Evolutionary conservation across 2,797 vertebrate species (phyloP).

Genomic region (Adelosebastes latens): DNA sequence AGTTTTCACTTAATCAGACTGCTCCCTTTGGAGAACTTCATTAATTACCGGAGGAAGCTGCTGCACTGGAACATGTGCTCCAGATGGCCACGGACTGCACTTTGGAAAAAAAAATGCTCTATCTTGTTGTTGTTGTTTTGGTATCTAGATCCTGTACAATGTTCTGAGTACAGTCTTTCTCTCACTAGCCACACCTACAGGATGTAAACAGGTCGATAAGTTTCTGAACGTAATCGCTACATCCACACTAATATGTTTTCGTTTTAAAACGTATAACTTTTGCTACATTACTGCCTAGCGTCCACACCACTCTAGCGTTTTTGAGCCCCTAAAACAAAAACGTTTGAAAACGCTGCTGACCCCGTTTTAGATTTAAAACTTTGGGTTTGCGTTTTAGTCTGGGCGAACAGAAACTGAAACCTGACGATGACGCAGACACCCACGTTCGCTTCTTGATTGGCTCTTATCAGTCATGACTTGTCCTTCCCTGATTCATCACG

Average conservation of each 20-base stretch:
- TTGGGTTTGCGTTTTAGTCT: too few species aligned
- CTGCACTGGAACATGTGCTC: slow-evolving; percentile 54
- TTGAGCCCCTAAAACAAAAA: not conserved
- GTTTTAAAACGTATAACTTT: not conserved
- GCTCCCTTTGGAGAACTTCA: slow-evolving; percentile 70
- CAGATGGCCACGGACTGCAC: slow-evolving; percentile 58
- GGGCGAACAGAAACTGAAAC: too few species aligned
- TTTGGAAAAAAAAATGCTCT: slow-evolving; percentile 5
- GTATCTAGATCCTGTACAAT: slow-evolving; percentile 7
- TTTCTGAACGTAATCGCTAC: not conserved
- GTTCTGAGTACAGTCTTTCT: not conserved
- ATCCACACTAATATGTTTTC: not conserved
- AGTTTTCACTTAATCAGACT: slow-evolving; percentile 76
- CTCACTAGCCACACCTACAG: not conserved
- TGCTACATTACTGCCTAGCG: not conserved
- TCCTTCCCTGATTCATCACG: too few species aligned
- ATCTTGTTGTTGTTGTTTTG: slow-evolving; percentile 27
- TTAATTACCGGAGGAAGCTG: slow-evolving; percentile 78
- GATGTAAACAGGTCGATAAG: slow-evolving; percentile 20
- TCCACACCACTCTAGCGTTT: accelerated
- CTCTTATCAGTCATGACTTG: too few species aligned
- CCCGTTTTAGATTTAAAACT: too few species aligned
- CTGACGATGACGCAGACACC: too few species aligned
- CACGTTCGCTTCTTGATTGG: too few species aligned
- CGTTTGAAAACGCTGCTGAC: too few species aligned